Evolutionary conservation across 92 coral and sea anemone genomes (phyloP), one percentile per base, ranked within the genome.

Genomic region (Plumapathes pennacea): DNA sequence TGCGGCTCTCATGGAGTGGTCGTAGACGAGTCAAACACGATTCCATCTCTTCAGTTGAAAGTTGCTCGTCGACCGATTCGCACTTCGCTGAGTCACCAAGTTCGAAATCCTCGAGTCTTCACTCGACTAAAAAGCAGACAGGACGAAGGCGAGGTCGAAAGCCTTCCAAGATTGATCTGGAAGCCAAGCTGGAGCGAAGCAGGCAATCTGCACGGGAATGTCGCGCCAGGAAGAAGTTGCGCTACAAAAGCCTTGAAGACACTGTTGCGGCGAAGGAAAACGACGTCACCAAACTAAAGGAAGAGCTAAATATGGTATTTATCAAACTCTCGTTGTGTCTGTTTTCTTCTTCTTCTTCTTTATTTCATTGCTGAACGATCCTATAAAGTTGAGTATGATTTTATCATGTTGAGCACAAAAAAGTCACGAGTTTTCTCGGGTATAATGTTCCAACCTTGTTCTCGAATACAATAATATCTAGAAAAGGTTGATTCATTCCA

Each of bases 161-260:
- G 78, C 97, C 97, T 24, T 75, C 96, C 8, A 88, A 92, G 72
- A 75, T 92, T 69, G 95, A 92, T 72, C 68, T 82, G 27, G 97
- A 92, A 65, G 97, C 97, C 4, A 92, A 88, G 52, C 92, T 92
- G 15, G 97, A 92, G 59, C 75, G 97, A 38, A 92, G 97, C 66
- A 60, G 97, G 10, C 97, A 92, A 38, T 92, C 97, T 10, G 97
- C 97, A 0, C 78, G 97, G 40, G 97, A 92, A 24, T 92, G 97
- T 39, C 78, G 97, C n/a, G 97, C 97, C 13, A 64, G 97, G 36
- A 92, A 92, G 82, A 92, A 92, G 69, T 58, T 92, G 23, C 80
- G 97, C 15, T 88, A 92, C 32, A 87, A 92, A 25, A 61, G 64
- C 53, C 76, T 92, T 11, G 97, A 92, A 45, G 96, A 92, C 37